Conservation (phyloP, 2,888 invertebrate species). For the Hofmannophila pseudospretella region DNA sequence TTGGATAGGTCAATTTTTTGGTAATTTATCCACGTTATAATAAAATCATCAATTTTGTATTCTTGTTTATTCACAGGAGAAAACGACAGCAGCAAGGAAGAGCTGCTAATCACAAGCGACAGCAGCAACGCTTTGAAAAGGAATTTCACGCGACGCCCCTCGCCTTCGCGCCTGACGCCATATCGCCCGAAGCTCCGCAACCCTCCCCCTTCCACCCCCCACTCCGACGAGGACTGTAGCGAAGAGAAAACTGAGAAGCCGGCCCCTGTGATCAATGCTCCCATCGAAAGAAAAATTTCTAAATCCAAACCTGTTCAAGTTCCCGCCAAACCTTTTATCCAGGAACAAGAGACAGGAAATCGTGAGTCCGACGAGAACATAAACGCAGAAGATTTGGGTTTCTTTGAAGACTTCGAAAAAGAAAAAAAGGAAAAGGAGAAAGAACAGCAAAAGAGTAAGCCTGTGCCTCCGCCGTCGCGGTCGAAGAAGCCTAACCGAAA, state of each 20-base stretch:
- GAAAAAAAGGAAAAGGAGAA: constrained; percentile 17
- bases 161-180: constrained; percentile 49
- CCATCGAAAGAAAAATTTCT: not conserved
- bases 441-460: not conserved
- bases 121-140: constrained; percentile 50
- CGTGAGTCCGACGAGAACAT: constrained; percentile 35
- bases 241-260: constrained; percentile 9
- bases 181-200: constrained; percentile 35
- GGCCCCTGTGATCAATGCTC: not conserved
- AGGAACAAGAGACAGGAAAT: constrained; percentile 10
- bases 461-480: no score
- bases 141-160: constrained; percentile 57
- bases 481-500: constrained; percentile 7
- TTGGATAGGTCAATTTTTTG: no score
- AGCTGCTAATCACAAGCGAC: constrained; percentile 79
- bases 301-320: not conserved
- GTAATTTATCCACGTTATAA: no score
- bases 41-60: no score
- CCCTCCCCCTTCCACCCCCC: constrained; percentile 5
- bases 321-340: not conserved
- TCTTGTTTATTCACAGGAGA: not conserved
- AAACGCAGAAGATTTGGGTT: constrained; percentile 41
- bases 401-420: constrained; percentile 43
- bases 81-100: constrained; percentile 78
- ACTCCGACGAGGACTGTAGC: constrained; percentile 10